phyloP scores from a whole-genome alignment of 2,888 invertebrate genomes.

The Gandaritis pyraliata region DNA sequence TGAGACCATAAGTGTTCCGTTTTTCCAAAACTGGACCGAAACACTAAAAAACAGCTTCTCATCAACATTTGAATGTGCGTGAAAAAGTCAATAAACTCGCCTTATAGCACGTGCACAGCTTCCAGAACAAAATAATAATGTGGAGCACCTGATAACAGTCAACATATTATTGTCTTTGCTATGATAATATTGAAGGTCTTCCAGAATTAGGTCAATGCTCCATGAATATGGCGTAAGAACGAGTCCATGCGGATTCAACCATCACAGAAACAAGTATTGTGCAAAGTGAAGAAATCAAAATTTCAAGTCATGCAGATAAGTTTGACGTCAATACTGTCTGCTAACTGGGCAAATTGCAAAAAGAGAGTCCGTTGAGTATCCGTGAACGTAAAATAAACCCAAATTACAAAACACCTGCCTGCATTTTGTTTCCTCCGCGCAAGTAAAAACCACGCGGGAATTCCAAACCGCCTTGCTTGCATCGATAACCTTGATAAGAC shows the following conservation, averaged over 20 bases:
- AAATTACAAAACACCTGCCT: constrained; percentile 46
- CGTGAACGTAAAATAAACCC: constrained; percentile 46
- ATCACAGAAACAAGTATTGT: not conserved
- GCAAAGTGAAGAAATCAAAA: constrained; percentile 16
- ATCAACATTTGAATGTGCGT: too few species aligned
- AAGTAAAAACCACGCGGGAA: constrained; percentile 63
- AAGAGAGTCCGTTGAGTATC: constrained; percentile 36
- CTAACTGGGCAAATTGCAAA: constrained; percentile 28
- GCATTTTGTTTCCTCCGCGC: constrained; percentile 52
- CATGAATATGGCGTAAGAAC: not conserved
- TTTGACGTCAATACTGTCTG: constrained; percentile 36
- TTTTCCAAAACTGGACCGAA: too few species aligned
- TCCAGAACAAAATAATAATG: too few species aligned
- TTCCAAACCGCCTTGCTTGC: constrained; percentile 49
- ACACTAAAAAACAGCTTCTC: too few species aligned
- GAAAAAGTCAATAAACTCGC: too few species aligned
- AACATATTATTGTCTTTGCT: too few species aligned
- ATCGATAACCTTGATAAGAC: constrained; percentile 42
- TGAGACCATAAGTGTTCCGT: too few species aligned
- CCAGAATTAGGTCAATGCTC: constrained; percentile 13
- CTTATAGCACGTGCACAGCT: too few species aligned
- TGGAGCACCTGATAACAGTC: too few species aligned
- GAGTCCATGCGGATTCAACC: not conserved
- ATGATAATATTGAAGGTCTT: constrained; percentile 5
- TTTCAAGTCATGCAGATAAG: constrained; percentile 17